Evolutionary conservation across 2,797 vertebrate genomes (phyloP).

Genomic region (Nannoperca australis): DNA sequence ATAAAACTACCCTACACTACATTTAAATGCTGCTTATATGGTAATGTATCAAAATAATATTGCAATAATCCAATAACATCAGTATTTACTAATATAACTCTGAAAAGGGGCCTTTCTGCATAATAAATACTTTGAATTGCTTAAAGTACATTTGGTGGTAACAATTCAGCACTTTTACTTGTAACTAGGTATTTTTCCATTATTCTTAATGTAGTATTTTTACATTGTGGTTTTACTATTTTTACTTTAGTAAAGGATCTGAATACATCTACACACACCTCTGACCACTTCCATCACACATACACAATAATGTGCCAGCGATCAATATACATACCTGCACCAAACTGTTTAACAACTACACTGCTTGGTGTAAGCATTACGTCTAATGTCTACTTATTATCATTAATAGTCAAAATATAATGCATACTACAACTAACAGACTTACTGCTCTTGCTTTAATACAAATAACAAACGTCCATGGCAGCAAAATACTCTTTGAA

Average conservation of each 20-base stretch:
- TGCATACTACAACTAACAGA: neutral
- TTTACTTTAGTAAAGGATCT: neutral
- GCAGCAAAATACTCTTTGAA: neutral
- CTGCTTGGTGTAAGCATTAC: constrained; percentile 6
- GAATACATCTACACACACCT: neutral
- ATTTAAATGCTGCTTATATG: neutral
- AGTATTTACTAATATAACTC: neutral
- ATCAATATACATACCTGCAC: neutral
- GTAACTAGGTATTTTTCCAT: neutral
- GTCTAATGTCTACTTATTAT: neutral
- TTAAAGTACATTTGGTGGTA: neutral
- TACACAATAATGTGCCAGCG: neutral
- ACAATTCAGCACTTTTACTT: constrained; percentile 1
- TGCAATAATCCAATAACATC: neutral
- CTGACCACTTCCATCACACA: neutral
- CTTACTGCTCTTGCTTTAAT: neutral
- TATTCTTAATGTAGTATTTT: neutral
- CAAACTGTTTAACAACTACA: constrained; percentile 2
- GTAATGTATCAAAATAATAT: neutral
- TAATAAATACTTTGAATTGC: neutral
- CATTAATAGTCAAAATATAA: neutral
- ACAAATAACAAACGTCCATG: neutral
- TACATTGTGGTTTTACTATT: neutral
- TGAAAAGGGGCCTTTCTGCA: neutral
- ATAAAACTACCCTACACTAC: neutral